phyloP scores from a whole-genome alignment of 2,888 invertebrate genomes.

The Drosophila lutescens region DNA sequence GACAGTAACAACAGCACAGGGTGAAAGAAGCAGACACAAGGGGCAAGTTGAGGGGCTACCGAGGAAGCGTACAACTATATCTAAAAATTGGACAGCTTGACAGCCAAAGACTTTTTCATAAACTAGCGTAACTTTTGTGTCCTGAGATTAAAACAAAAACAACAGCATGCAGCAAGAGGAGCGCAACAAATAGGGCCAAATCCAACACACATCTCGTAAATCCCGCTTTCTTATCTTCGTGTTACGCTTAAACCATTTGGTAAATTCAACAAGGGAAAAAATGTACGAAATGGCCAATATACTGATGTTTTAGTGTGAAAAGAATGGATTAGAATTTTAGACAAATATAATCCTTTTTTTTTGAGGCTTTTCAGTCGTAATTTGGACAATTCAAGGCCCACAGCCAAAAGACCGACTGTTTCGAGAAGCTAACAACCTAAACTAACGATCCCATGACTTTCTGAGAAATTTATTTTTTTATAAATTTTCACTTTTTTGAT shows the following conservation, averaged over 20 bases:
- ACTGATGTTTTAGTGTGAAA: too few relatives aligned
- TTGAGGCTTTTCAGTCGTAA: too few relatives aligned
- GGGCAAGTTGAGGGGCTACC: not conserved
- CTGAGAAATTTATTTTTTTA: too few relatives aligned
- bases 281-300: too few relatives aligned
- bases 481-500: too few relatives aligned
- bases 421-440: too few relatives aligned
- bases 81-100: constrained; percentile 75
- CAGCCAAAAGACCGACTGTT: too few relatives aligned
- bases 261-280: not conserved
- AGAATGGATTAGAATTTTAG: too few relatives aligned
- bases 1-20: constrained; percentile 2
- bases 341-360: too few relatives aligned
- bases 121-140: constrained; percentile 64
- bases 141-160: not conserved
- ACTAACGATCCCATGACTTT: too few relatives aligned
- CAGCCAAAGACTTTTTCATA: constrained; percentile 74
- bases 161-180: not conserved
- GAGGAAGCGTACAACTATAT: constrained; percentile 59
- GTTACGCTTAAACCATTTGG: not conserved
- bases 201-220: not conserved
- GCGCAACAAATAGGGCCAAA: not conserved
- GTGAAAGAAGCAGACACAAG: not conserved
- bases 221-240: not conserved
- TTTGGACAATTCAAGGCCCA: too few relatives aligned